Evolutionary conservation across 1,140 invertebrate species (phyloP).

Genomic region (Lepidostoma basale): DNA sequence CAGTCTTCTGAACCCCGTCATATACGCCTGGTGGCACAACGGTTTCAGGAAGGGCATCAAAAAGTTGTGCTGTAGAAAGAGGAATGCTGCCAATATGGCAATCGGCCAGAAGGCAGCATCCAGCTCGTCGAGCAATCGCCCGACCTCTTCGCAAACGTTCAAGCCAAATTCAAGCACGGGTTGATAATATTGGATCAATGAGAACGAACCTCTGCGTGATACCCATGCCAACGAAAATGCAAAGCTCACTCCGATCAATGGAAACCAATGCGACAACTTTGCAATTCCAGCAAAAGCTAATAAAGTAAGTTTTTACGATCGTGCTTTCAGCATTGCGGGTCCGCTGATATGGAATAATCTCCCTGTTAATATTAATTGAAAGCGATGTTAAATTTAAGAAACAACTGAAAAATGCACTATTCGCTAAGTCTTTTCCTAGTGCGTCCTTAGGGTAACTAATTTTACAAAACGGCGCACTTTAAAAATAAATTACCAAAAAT

Average conservation of each 20-base stretch:
- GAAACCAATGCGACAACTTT: not conserved
- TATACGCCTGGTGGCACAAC: constrained; percentile 76
- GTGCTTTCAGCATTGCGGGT: no score
- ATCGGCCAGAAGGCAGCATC: not conserved
- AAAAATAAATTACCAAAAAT: not conserved
- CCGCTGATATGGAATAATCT: no score
- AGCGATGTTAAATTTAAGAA: not conserved
- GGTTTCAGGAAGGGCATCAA: constrained; percentile 59
- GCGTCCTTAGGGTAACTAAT: no score
- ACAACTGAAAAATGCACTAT: not conserved
- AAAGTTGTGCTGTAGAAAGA: constrained; percentile 41
- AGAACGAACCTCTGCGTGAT: no score
- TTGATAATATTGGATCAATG: no score
- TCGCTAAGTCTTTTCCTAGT: no score
- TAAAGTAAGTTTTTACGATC: no score
- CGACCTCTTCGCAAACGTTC: not conserved
- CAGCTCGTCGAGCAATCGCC: not conserved
- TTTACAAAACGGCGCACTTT: no score
- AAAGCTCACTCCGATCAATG: no score
- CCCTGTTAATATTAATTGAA: no score
- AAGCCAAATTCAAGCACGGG: not conserved
- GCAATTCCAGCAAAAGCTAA: no score
- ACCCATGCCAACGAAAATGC: no score
- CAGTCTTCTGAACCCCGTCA: constrained; percentile 72
- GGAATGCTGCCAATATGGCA: not conserved